Evolutionary conservation across 2,797 vertebrate species (phyloP).

Genomic region (Sarcophilus harrisii): DNA sequence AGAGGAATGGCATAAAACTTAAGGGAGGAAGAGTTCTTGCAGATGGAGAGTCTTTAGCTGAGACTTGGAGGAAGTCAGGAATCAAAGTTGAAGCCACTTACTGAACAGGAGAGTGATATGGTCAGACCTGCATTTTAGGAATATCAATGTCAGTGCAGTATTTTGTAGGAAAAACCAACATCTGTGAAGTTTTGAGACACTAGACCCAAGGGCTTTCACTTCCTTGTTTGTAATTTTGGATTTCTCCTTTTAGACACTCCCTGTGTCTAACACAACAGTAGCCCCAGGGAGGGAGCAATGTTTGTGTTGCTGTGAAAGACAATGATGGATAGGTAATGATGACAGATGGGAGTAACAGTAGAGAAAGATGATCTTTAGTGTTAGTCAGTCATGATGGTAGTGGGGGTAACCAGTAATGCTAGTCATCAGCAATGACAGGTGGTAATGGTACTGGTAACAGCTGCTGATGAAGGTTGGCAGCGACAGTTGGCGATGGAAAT

Average conservation of each 20-base stretch:
- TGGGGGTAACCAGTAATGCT: background rate
- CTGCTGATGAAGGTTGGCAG: background rate
- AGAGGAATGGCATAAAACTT: background rate
- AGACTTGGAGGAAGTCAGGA: background rate
- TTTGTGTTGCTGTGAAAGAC: background rate
- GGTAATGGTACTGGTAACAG: background rate
- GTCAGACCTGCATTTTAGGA: background rate
- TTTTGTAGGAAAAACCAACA: background rate
- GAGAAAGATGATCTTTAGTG: background rate
- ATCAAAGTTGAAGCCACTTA: background rate
- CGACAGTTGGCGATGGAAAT: background rate
- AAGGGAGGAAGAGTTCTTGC: too few species aligned
- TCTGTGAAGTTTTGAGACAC: background rate
- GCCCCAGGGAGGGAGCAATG: background rate
- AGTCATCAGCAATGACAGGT: background rate
- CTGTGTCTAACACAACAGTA: background rate
- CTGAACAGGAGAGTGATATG: background rate
- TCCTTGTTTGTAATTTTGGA: background rate
- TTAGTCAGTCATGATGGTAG: background rate
- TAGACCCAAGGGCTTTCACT: background rate
- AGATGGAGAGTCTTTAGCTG: background rate
- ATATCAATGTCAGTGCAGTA: background rate
- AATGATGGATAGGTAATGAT: background rate
- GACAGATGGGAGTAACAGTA: background rate
- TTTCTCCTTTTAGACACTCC: background rate